Evolutionary conservation across 2,797 vertebrate species (phyloP).

Genomic region (Oreonectes daqikongensis): DNA sequence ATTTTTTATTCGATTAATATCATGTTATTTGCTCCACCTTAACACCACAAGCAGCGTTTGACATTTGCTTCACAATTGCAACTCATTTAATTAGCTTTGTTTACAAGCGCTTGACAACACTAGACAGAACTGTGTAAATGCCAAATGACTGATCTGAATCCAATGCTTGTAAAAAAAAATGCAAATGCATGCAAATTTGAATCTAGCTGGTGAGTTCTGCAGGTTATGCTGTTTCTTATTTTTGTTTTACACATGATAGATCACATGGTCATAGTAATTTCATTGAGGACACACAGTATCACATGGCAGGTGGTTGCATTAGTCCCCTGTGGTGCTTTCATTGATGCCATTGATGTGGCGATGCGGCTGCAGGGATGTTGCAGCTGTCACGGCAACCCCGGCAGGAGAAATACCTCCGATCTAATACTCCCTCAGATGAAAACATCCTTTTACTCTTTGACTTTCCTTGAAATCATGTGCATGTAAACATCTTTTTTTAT

Average conservation of each 20-base stretch:
- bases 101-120: constrained; percentile 29
- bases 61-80: constrained; percentile 27
- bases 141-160: constrained; percentile 22
- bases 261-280: constrained; percentile 6
- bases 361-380: constrained; percentile 6
- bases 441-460: constrained; percentile 7
- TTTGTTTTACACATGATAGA: neutral
- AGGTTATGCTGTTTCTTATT: neutral
- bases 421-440: constrained; percentile 28
- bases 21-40: constrained; percentile 16
- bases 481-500: constrained; percentile 21
- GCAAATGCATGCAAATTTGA: neutral
- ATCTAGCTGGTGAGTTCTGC: neutral
- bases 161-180: neutral
- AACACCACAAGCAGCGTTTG: constrained; percentile 21
- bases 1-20: constrained; percentile 28
- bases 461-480: neutral
- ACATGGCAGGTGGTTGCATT: constrained; percentile 50
- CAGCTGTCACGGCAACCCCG: constrained; percentile 17
- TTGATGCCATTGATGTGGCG: constrained; percentile 30
- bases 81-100: constrained; percentile 42
- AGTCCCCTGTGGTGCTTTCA: constrained; percentile 11
- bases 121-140: constrained; percentile 31
- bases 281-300: neutral
- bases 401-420: constrained; percentile 29